These are phyloP conservation scores for Alethe castanea DNA, from an alignment of 2,113 vertebrate genomes.

Conservation along the genomic window DNA sequence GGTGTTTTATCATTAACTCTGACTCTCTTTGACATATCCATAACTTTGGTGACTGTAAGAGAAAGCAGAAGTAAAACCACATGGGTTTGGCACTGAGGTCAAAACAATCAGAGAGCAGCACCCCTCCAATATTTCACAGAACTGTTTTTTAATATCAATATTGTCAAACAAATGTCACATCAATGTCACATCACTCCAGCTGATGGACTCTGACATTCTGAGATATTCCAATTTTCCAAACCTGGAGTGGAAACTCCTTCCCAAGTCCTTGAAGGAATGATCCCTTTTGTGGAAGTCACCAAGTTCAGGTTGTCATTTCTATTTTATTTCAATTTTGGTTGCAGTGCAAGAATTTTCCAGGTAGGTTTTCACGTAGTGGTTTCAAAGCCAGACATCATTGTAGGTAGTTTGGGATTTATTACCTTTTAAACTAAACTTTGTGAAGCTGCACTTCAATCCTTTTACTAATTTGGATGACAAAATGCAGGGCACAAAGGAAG, in stretches of 20 bases:
- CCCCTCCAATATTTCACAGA: neutral
- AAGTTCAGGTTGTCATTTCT: neutral
- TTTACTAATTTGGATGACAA: neutral
- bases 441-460: neutral
- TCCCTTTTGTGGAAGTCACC: neutral
- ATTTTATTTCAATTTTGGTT: neutral
- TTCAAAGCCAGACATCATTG: neutral
- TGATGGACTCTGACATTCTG: neutral
- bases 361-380: neutral
- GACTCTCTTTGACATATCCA: neutral
- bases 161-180: neutral
- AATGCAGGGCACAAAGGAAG: neutral
- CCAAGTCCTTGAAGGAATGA: neutral
- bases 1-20: neutral
- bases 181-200: too few species aligned
- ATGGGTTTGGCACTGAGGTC: neutral
- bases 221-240: neutral
- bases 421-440: neutral
- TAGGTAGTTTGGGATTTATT: neutral
- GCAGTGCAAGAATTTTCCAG: neutral
- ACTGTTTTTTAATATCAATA: neutral
- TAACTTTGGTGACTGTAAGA: neutral
- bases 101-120: neutral
- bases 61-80: neutral
- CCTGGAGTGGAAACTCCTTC: neutral